Conservation (phyloP, 2,113 vertebrate genomes). For the Anoplopoma fimbria region DNA sequence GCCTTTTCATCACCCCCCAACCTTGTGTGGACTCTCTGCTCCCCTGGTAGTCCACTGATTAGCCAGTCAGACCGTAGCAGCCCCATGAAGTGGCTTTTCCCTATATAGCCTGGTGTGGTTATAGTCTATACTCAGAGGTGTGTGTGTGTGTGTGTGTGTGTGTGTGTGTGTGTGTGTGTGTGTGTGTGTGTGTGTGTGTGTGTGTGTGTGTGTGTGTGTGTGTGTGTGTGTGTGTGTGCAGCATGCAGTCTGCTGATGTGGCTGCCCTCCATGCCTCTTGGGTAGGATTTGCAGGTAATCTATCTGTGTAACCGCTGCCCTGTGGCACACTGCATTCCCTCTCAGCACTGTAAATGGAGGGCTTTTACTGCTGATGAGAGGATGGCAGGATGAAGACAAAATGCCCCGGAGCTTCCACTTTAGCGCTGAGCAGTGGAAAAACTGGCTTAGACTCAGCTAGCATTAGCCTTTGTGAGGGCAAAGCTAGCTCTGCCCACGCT, state of each 20-base stretch:
- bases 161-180: no score
- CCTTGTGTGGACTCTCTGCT: conserved; percentile 16
- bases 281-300: conserved; percentile 70
- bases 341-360: conserved; percentile 61
- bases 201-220: neutral
- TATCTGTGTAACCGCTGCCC: conserved; percentile 62
- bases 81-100: conserved; percentile 34
- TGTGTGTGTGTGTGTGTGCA: neutral
- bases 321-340: conserved; percentile 45
- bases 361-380: conserved; percentile 67
- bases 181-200: conserved; percentile 13
- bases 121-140: conserved; percentile 5
- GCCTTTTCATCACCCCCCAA: conserved; percentile 22
- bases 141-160: no score
- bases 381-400: conserved; percentile 57
- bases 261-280: conserved; percentile 45
- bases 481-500: conserved; percentile 1
- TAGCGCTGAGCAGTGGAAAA: conserved; percentile 42
- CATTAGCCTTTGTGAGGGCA: conserved; percentile 31
- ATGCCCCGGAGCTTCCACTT: conserved; percentile 51
- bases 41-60: conserved; percentile 27
- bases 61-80: conserved; percentile 39
- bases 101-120: conserved; percentile 25
- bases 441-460: conserved; percentile 37
- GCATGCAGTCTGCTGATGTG: conserved; percentile 53